Conservation (phyloP, 2,113 vertebrate genomes). For the Prietella phreatophila region DNA sequence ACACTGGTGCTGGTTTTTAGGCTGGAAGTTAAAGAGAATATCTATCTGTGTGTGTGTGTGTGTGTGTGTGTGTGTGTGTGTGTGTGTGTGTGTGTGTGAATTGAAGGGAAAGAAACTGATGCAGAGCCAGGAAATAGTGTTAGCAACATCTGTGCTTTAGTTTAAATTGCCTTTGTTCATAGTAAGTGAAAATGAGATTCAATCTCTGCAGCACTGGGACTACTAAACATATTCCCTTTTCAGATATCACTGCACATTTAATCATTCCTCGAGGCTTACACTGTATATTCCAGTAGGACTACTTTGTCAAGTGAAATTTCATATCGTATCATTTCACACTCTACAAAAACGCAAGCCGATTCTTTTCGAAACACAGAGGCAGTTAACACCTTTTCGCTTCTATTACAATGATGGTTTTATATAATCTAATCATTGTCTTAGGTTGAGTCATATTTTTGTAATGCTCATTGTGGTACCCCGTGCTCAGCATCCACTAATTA, state of each 20-base stretch:
- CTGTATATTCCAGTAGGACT: neutral
- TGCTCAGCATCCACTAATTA: neutral
- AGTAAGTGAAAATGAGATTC: slow-evolving; percentile 13
- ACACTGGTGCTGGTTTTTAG: neutral
- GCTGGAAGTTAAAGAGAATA: neutral
- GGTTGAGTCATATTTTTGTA: neutral
- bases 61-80: too few species aligned
- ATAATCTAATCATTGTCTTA: neutral
- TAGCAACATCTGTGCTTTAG: slow-evolving; percentile 10
- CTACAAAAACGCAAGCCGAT: neutral
- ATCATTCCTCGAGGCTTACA: neutral
- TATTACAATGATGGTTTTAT: neutral
- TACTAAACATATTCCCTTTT: neutral
- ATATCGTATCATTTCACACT: neutral
- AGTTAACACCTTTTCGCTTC: neutral
- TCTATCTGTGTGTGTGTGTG: neutral
- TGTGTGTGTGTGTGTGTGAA: neutral
- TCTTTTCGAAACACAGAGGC: neutral
- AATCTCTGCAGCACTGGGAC: neutral
- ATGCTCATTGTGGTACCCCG: neutral
- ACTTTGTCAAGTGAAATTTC: neutral
- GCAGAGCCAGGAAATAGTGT: neutral
- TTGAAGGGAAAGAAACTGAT: neutral
- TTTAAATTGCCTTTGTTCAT: neutral
- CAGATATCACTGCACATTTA: neutral